A percentile compares a stretch with the other conserved stretches of the same genome.
These are phyloP conservation scores for Drosophila funebris DNA, from an alignment of 1,140 invertebrate species.

Conservation along the genomic window DNA sequence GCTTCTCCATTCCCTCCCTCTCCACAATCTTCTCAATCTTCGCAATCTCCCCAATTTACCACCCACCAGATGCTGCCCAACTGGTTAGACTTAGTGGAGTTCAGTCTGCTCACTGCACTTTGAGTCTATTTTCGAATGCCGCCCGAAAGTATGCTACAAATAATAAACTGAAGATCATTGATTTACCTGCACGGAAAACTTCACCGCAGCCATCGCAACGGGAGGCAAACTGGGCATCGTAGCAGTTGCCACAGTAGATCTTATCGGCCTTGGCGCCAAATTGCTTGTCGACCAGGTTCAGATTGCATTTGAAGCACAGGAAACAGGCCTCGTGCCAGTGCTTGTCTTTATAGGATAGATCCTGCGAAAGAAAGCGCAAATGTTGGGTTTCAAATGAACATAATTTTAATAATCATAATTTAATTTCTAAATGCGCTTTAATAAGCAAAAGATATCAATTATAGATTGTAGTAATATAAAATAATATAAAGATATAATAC, in stretches of 20 bases:
- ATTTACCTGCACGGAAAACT: slow-evolving; percentile 98
- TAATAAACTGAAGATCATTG: background rate
- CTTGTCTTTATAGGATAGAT: slow-evolving; percentile 99
- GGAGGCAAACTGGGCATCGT: slow-evolving; percentile 99
- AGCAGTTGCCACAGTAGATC: slow-evolving; percentile 99
- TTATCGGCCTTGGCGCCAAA: slow-evolving; percentile 98
- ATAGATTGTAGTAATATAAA: no score
- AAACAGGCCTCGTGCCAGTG: slow-evolving; percentile 99
- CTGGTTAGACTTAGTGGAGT: no score
- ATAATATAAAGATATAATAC: no score
- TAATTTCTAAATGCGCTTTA: no score
- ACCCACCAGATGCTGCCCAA: background rate
- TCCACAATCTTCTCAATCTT: background rate
- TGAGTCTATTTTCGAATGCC: background rate
- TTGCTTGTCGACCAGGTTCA: slow-evolving; percentile 99
- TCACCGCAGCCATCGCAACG: slow-evolving; percentile 99
- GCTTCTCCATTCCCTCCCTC: background rate
- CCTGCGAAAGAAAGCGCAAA: slow-evolving; percentile 88
- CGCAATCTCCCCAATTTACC: background rate
- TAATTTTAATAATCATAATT: no score
- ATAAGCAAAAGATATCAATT: no score
- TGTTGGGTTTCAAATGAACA: no score
- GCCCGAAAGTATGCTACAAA: slow-evolving; percentile 61
- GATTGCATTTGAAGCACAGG: slow-evolving; percentile 98
- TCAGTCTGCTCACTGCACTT: slow-evolving; percentile 1